Percentiles rank a stretch among this genome's conserved stretches.
phyloP scores from a whole-genome alignment of 2,797 vertebrate genomes.

The Dromococcyx pavoninus region DNA sequence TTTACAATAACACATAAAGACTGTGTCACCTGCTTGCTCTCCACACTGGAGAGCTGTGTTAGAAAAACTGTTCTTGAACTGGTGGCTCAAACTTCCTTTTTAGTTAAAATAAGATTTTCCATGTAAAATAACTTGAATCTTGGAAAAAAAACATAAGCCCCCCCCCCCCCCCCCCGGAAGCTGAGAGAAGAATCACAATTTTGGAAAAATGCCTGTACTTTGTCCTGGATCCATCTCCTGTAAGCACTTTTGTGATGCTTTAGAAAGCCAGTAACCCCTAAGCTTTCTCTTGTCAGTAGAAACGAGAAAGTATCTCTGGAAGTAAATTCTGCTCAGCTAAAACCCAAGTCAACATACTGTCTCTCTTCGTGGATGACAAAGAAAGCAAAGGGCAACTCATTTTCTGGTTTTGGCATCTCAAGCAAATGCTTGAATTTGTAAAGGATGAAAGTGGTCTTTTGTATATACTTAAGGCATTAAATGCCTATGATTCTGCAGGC shows the following conservation, averaged over 20 bases:
- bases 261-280: not conserved
- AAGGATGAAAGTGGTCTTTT: not conserved
- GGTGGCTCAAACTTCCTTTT: not conserved
- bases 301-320: not conserved
- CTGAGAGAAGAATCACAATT: not conserved
- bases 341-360: not conserved
- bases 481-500: not conserved
- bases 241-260: not conserved
- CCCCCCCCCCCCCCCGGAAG: no score
- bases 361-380: not conserved
- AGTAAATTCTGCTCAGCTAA: not conserved
- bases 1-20: not conserved
- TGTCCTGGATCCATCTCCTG: not conserved
- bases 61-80: not conserved
- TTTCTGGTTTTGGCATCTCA: not conserved
- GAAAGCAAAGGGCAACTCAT: not conserved
- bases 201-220: not conserved
- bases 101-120: not conserved
- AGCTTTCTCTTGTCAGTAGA: not conserved
- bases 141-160: no score
- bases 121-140: not conserved
- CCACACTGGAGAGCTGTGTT: not conserved
- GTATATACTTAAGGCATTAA: not conserved
- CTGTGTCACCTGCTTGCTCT: not conserved
- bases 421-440: not conserved